A percentile compares a stretch with the other conserved stretches of the same genome.
Conservation (phyloP, 2,113 vertebrate genomes). For the Lynx canadensis region DNA sequence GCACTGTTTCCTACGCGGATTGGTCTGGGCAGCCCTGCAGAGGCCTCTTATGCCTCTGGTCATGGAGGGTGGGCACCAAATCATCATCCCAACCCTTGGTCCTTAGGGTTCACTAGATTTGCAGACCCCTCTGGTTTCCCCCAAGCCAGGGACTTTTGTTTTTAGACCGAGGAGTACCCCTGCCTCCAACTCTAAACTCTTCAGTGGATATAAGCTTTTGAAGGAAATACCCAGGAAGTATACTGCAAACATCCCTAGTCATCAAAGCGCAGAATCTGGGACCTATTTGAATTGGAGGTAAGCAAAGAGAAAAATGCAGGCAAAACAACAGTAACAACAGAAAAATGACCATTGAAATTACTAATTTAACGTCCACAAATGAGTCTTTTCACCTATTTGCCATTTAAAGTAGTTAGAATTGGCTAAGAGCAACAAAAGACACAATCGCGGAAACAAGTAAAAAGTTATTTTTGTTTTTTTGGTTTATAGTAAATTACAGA, state of each 20-base stretch:
- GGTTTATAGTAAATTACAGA: background rate
- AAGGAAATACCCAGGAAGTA: background rate
- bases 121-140: background rate
- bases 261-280: background rate
- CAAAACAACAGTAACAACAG: background rate
- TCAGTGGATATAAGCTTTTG: background rate
- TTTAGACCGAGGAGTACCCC: background rate
- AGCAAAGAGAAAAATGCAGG: background rate
- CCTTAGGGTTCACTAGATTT: background rate
- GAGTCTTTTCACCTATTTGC: background rate
- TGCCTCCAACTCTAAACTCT: background rate
- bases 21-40: background rate
- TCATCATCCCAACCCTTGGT: background rate
- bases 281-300: background rate
- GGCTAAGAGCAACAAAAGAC: background rate
- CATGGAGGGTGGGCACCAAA: background rate
- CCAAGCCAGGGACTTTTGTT: background rate
- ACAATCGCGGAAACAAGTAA: background rate
- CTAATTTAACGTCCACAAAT: background rate
- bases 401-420: background rate
- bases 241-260: background rate
- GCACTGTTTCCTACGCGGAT: too few species aligned
- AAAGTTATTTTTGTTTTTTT: background rate
- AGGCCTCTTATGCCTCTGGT: background rate
- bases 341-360: background rate